Base-by-base conservation (phyloP, 2,113 vertebrate species). In the Catharus bicknelli region DNA sequence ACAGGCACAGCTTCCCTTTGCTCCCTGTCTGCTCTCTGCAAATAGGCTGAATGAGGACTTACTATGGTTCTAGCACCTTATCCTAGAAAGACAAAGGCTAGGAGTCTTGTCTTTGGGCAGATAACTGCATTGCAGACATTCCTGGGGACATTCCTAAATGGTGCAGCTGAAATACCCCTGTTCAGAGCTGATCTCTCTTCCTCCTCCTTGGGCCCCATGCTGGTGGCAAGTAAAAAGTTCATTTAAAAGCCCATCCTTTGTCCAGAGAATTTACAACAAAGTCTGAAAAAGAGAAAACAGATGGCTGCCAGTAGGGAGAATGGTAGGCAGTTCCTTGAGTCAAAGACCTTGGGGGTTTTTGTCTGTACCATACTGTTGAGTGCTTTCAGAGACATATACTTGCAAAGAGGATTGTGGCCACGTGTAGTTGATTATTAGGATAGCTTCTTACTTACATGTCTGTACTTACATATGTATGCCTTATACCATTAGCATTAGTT, bases 1-100 rank as follows among this genome's bases (percentile, higher is more conserved):
- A 47, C 21, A 16, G 7, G 13, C 10, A 32, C n/a, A 85, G 27
- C 27, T 64, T 73, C 38, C 18, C 54, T 90, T 62, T 58, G 15
- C 51, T 73, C 36, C 73, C 45, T 48, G 25, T 23, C 21, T 5
- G 1, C 36, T 62, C 16, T 67, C 32, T 38, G 34, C 51, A 74
- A 43, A 82, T 5, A 50, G 53, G 17, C 38, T 50, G 26, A 45
- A 72, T 0, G 7, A 66, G 47, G 30, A 20, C 2, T 3, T 20
- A 5, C 17, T 36, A 42, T 0, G 1, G 26, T 42, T 89, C 42
- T 21, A 55, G 42, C 18, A 40, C 12, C 1, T 0, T 27, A 10
- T 23, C 34, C 25, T 16, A 48, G 53, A 76, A 78, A 48, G 25
- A 68, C 25, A 51, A 72, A 40, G 45, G 21, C 32, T 42, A 36